phyloP scores from a whole-genome alignment of 2,888 invertebrate genomes.

The Pollenia labialis region DNA sequence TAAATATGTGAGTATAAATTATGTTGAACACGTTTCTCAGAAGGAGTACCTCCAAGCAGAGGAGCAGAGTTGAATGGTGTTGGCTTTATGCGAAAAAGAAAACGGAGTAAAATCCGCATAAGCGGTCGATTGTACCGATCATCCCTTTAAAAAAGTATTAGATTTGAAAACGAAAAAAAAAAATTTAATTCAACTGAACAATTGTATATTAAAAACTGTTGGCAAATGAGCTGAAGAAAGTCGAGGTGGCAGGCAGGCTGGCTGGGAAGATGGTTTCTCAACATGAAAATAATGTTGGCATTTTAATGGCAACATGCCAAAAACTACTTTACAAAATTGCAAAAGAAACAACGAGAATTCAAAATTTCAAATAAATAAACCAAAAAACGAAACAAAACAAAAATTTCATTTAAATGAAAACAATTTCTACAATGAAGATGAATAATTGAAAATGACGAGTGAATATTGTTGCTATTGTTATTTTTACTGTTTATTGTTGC shows the following conservation, averaged over 20 bases:
- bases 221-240: constrained; percentile 12
- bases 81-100: not conserved
- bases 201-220: not conserved
- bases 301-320: constrained; percentile 59
- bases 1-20: constrained; percentile 37
- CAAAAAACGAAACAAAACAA: not conserved
- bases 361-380: constrained; percentile 5
- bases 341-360: constrained; percentile 37
- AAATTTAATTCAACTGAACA: constrained; percentile 10
- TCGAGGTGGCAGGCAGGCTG: not conserved
- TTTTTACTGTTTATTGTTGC: not conserved
- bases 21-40: constrained; percentile 25
- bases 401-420: constrained; percentile 46
- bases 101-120: not conserved
- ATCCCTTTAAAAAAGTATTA: not conserved
- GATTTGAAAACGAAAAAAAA: not conserved
- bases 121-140: not conserved
- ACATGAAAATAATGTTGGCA: constrained; percentile 59
- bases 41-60: not conserved
- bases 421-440: constrained; percentile 55
- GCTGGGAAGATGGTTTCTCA: constrained; percentile 14
- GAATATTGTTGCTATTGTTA: constrained; percentile 13
- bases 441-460: constrained; percentile 62
- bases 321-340: constrained; percentile 66
- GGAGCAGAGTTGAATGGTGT: not conserved